Conservation (phyloP, 2,888 invertebrate genomes). For the Ophion costatus region DNA sequence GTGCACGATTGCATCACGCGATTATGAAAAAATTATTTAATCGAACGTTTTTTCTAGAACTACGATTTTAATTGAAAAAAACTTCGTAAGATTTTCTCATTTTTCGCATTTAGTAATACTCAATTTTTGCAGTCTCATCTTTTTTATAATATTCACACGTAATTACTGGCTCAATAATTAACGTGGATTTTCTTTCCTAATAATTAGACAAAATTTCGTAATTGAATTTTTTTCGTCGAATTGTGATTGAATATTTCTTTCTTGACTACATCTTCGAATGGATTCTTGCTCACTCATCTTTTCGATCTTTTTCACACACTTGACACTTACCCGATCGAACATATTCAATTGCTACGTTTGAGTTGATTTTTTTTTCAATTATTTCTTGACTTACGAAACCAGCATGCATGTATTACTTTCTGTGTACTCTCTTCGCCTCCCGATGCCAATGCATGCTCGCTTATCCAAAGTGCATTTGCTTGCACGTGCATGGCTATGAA, state of each 20-base stretch:
- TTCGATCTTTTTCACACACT: neutral
- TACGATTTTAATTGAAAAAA: no score
- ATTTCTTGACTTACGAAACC: slow-evolving; percentile 7
- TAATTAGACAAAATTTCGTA: no score
- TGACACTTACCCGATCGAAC: neutral
- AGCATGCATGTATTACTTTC: neutral
- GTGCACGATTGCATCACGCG: no score
- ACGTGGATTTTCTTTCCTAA: neutral
- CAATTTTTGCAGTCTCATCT: no score
- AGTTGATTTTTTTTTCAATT: neutral
- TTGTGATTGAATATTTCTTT: neutral
- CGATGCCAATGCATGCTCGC: no score
- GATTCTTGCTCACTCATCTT: neutral
- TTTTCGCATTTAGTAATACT: no score
- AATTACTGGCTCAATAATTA: no score
- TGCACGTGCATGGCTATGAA: neutral
- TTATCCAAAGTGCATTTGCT: slow-evolving; percentile 24
- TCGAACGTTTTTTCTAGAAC: no score
- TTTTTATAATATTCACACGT: no score
- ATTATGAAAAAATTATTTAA: no score
- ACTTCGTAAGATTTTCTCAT: no score
- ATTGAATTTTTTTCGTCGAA: neutral
- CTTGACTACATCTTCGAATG: neutral
- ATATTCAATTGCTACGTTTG: neutral
- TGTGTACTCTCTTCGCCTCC: slow-evolving; percentile 3